Percentiles rank a stretch among this genome's conserved stretches.
Conservation (phyloP, 2,113 vertebrate species). For the Acrocephalus kingi region DNA sequence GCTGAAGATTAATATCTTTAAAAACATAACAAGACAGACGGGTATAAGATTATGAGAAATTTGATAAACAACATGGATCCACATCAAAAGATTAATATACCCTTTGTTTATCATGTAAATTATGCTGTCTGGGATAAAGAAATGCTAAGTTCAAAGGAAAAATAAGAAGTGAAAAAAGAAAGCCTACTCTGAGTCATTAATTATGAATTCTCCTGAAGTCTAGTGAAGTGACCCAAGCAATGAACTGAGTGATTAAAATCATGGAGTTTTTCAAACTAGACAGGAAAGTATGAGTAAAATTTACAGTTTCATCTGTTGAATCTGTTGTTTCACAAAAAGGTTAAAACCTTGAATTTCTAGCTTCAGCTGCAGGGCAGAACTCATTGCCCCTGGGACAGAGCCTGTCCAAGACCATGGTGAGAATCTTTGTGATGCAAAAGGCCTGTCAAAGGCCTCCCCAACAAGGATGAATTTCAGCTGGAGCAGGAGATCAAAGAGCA, state of each 20-base stretch:
- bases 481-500: neutral
- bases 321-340: neutral
- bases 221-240: neutral
- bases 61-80: neutral
- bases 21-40: neutral
- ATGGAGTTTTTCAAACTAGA: accelerated
- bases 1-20: neutral
- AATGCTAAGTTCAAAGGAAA: conserved; percentile 26
- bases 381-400: neutral
- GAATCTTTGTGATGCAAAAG: neutral
- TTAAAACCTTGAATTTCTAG: neutral
- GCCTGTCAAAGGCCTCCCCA: neutral
- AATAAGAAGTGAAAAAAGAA: neutral
- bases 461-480: neutral
- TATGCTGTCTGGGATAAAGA: neutral
- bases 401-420: neutral
- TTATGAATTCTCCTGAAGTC: neutral
- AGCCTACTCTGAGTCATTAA: neutral
- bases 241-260: neutral
- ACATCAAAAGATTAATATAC: neutral
- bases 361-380: neutral
- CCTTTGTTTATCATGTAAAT: conserved; percentile 19
- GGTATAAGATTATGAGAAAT: conserved; percentile 2
- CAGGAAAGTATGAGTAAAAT: neutral
- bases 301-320: neutral